Conservation (phyloP, 2,888 invertebrate species). For the Petrolisthes cinctipes region DNA sequence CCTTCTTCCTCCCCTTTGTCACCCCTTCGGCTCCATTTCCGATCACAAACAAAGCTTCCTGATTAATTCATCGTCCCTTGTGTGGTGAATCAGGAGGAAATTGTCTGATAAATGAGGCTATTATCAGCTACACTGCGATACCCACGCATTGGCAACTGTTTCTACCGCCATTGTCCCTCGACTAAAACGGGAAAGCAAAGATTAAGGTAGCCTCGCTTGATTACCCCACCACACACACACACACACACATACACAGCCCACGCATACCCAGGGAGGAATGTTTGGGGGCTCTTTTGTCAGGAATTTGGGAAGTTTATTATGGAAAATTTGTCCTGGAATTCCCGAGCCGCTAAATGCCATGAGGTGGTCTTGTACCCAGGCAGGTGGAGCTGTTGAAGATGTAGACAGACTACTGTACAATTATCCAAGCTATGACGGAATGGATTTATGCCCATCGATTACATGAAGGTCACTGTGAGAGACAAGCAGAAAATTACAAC, state of each 20-base stretch:
- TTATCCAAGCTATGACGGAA: no score
- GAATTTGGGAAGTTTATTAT: constrained; percentile 21
- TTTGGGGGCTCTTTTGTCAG: constrained; percentile 10
- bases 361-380: background rate
- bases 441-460: no score
- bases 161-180: constrained; percentile 26
- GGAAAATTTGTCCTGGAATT: constrained; percentile 18
- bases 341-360: background rate
- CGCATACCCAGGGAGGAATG: constrained; percentile 5
- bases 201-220: constrained; percentile 36
- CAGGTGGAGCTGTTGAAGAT: no score
- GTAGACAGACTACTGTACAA: no score
- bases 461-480: no score
- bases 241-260: background rate
- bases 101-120: background rate
- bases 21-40: background rate
- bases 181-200: constrained; percentile 46
- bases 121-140: background rate
- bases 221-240: constrained; percentile 27
- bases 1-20: background rate
- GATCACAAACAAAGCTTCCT: background rate
- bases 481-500: no score
- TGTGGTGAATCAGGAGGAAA: background rate
- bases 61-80: background rate
- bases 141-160: constrained; percentile 22